These are phyloP conservation scores for Tragelaphus strepsiceros DNA, from an alignment of 2,113 vertebrate genomes.

Conservation along the genomic window DNA sequence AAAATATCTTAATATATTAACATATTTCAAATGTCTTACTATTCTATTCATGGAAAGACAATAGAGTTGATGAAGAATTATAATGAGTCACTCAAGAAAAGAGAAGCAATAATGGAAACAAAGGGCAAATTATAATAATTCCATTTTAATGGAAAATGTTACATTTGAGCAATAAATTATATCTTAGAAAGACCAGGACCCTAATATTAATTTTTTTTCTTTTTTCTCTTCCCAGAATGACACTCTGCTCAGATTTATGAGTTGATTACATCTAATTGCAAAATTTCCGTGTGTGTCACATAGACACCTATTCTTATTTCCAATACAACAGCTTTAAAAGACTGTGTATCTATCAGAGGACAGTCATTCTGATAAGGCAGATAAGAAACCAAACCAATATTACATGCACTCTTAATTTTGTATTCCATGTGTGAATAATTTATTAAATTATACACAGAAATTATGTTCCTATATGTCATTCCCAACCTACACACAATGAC, in stretches of 20 bases:
- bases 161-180: background rate
- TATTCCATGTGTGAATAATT: background rate
- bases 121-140: slow-evolving; percentile 5
- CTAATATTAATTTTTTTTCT: background rate
- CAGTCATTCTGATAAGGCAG: background rate
- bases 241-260: background rate
- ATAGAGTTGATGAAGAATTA: slow-evolving; percentile 2
- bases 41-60: slow-evolving; percentile 29
- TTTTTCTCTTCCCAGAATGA: background rate
- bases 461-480: background rate
- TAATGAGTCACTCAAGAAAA: slow-evolving; percentile 15
- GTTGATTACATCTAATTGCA: background rate
- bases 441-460: background rate
- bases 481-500: background rate
- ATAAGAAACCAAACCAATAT: background rate
- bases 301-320: background rate
- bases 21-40: background rate
- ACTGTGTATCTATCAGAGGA: background rate
- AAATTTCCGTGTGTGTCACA: background rate
- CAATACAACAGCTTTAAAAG: background rate
- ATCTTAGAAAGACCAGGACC: background rate
- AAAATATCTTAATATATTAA: background rate
- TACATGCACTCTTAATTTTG: background rate
- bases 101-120: background rate
- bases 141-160: background rate